These are phyloP conservation scores for Fistularia commersonii DNA, from an alignment of 2,797 vertebrate genomes.

Conservation along the genomic window DNA sequence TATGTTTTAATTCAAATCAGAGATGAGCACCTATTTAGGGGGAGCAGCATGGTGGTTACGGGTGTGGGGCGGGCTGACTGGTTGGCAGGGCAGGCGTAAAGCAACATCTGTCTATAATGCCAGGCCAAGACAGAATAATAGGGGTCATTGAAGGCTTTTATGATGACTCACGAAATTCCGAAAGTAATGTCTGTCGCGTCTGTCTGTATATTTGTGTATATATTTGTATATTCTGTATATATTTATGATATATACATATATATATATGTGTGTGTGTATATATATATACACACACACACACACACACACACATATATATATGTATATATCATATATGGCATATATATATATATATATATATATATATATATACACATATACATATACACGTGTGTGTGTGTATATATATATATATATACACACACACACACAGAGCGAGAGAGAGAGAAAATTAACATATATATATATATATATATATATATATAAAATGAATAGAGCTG, in stretches of 20 bases:
- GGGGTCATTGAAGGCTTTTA: conserved; percentile 25
- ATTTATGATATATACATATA: too few relatives aligned
- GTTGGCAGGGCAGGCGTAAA: conserved; percentile 50
- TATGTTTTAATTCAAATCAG: conserved; percentile 69
- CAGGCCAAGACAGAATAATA: conserved; percentile 38
- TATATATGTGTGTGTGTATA: too few relatives aligned
- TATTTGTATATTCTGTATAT: background rate
- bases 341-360: conserved; percentile 1
- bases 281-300: too few relatives aligned
- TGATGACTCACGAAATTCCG: too few relatives aligned
- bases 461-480: conserved; percentile 27
- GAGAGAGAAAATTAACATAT: too few relatives aligned
- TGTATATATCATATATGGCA: conserved; percentile 26
- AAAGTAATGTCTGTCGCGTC: too few relatives aligned
- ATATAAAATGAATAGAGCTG: conserved; percentile 6
- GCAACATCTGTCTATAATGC: conserved; percentile 55
- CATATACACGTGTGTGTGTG: too few relatives aligned
- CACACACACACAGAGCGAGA: too few relatives aligned
- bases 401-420: too few relatives aligned
- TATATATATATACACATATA: too few relatives aligned
- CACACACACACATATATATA: too few relatives aligned
- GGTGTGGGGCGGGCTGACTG: conserved; percentile 21
- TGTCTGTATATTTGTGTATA: too few relatives aligned
- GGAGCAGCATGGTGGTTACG: conserved; percentile 29
- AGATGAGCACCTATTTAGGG: conserved; percentile 47